Base-by-base conservation (phyloP, 2,888 invertebrate genomes). In the Myopa testacea region DNA sequence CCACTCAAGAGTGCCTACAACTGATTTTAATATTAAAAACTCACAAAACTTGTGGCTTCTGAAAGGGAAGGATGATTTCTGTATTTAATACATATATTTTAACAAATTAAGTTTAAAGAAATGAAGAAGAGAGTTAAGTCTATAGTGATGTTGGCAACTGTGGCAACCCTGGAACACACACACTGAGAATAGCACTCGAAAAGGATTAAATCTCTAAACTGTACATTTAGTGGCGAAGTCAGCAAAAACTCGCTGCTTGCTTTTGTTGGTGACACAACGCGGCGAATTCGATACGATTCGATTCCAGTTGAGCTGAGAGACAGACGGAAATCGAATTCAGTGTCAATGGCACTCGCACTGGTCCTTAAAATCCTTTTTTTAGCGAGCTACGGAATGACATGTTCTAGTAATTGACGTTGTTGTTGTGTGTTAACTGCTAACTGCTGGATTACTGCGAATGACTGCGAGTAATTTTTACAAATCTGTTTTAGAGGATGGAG, bases 301-400 rank as follows among this genome's bases (percentile, higher is more conserved):
- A 45, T 45, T 45, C 45, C 45, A 45, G 45, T 45, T 10, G 55
- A 8, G 14, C 50, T 10, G 10, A 50, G 10, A 50, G 10, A 50
- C 50, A 75, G 55, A 60, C 68, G 69, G 69, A 69, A 69, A 75
- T 75, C 68, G 60, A 75, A 75, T 75, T 75, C 75, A 60, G 68
- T 75, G 68, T 75, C 75, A 69, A 75, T 75, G 75, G 69, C 67
- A 68, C 40, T 60, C 62, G 45, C 45, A 52, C n/a, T n/a, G n/a
- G 65, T 65, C 38, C 40, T 75, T 40, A 68, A 68, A 45, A 63
- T 67, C n/a, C 26, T 63, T 52, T 62, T n/a, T 74, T 75, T 55
- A 34, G 19, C 52, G 12, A 16, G 14, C 52, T 12, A n/a, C 10
- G 55, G 16, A 16, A 50, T 50, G 50, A 50, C 50, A 50, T 50